Evolutionary conservation across 2,113 vertebrate species (phyloP).

Genomic region (Glaucomys volans): DNA sequence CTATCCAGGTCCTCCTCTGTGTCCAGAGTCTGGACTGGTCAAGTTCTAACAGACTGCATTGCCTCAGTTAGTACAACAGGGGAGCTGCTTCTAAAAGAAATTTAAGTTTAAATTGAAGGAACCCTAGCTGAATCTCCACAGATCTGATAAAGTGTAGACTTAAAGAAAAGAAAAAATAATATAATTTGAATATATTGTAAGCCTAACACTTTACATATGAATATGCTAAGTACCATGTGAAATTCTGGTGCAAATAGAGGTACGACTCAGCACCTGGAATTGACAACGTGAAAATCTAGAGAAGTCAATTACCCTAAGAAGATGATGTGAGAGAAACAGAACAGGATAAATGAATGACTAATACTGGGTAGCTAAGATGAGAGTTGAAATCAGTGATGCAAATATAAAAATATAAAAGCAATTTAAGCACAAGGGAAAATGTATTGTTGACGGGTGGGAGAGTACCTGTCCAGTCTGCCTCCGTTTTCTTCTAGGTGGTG

Average conservation of each 20-base stretch:
- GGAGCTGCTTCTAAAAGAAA: background rate
- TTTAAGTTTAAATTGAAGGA: background rate
- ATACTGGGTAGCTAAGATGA: background rate
- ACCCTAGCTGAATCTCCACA: background rate
- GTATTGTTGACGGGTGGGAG: background rate
- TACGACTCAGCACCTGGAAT: background rate
- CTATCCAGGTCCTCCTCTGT: background rate
- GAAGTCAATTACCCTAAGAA: background rate
- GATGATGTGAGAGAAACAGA: background rate
- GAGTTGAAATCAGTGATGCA: background rate
- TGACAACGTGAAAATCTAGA: background rate
- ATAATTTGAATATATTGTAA: slow-evolving; percentile 5
- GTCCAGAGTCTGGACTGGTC: background rate
- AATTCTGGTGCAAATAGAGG: background rate
- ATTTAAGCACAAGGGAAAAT: background rate
- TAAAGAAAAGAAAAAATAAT: background rate
- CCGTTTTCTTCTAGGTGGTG: slow-evolving; percentile 90
- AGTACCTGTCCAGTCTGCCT: slow-evolving; percentile 90
- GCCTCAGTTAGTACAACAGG: background rate
- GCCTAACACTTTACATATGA: background rate
- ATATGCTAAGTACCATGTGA: background rate
- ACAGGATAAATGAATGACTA: background rate
- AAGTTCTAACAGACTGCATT: background rate
- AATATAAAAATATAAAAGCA: background rate
- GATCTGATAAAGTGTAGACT: background rate